Conservation (phyloP, 2,797 vertebrate genomes). For the Phrynocephalus guinanensis region DNA sequence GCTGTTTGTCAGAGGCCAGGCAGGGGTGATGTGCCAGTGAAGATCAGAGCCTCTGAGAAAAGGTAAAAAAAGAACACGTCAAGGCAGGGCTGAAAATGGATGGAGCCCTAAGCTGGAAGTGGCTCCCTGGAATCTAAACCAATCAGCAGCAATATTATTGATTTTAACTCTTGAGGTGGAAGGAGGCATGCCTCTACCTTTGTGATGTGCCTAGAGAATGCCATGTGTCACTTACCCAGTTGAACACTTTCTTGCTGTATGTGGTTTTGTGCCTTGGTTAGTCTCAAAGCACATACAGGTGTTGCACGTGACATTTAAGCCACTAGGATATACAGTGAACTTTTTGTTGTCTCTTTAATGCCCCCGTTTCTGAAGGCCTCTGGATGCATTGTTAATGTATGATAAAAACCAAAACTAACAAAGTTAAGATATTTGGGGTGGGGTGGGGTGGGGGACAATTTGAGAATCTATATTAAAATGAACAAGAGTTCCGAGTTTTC, state of each 20-base stretch:
- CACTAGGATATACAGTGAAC: too few relatives aligned
- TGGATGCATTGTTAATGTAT: neutral
- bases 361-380: neutral
- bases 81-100: neutral
- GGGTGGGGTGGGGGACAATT: neutral
- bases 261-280: neutral
- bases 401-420: neutral
- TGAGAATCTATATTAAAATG: constrained; percentile 4
- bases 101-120: too few relatives aligned
- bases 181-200: neutral
- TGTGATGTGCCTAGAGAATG: neutral
- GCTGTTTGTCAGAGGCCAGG: neutral
- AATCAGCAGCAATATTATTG: neutral
- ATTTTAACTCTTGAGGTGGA: neutral
- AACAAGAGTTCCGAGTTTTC: neutral
- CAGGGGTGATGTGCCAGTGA: neutral
- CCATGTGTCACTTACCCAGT: neutral
- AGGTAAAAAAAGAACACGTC: neutral
- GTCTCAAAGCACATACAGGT: neutral
- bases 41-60: neutral
- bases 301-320: neutral
- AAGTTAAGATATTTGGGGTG: neutral
- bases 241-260: neutral
- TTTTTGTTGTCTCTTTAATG: neutral
- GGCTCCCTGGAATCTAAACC: too few relatives aligned